Evolutionary conservation across 2,888 invertebrate species (phyloP), one percentile per base, ranked within the genome.

Genomic region (Odontocolon sp.): DNA sequence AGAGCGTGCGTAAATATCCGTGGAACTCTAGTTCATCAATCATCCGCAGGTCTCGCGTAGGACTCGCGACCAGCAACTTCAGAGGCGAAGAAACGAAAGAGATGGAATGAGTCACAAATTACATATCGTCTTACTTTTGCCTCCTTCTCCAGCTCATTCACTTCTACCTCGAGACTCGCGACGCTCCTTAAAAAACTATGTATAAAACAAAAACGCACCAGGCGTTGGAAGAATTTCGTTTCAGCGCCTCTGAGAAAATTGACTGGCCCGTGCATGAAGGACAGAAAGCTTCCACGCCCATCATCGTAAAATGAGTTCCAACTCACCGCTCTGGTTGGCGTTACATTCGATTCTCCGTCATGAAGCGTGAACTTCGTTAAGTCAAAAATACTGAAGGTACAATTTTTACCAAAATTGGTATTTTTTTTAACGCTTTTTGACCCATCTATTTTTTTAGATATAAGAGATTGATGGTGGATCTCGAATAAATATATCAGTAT

Each of bases 11-110:
- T 84, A 86, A 84, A 87, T 88, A 85, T 87, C 81, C 82, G 79
- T 82, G 77, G 80, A 79, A 83, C 81, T 81, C 76, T 71, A 61
- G 72, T 82, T 87, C 88, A 88, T 89, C 88, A 88, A 89, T 90
- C 90, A 88, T 87, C 85, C 79, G 36, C 21, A 16, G 36, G 57
- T 64, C 64, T 52, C 56, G 54, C 77, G 80, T 77, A 77, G 52
- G 64, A 47, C 54, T 47, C 59, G 67, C 63, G 38, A 26, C 33
- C 5, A 23, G 59, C 6, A 72, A 50, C 59, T 69, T 71, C 76
- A 47, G 56, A 72, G 26, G 11, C 40, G 18, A 23, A 33, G 26
- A 38, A 61, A 42, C 78, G 70, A 78, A 74, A 69, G 42, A 50
- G 50, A 52, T 57, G 63, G 63, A 68, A 80, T 54, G 80, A 81